Conservation (phyloP, 1,140 invertebrate genomes). For the Charaxes varanes region DNA sequence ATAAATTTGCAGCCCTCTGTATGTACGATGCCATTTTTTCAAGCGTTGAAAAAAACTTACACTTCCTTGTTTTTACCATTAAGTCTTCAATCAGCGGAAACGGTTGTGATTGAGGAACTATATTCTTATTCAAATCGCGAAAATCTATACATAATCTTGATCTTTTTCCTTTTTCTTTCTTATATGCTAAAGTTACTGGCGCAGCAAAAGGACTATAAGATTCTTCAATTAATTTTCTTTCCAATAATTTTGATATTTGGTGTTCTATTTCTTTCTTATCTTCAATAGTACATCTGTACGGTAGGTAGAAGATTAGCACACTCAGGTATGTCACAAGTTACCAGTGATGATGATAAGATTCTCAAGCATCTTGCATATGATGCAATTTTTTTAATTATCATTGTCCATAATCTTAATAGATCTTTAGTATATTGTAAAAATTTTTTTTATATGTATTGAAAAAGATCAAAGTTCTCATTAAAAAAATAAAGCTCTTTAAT, state of each 20-base stretch:
- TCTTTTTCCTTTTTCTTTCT: background rate
- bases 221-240: background rate
- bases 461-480: no score
- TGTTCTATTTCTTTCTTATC: slow-evolving; percentile 4
- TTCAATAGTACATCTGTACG: slow-evolving; percentile 8
- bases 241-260: background rate
- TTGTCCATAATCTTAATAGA: no score
- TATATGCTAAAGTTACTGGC: background rate
- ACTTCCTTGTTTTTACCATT: background rate
- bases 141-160: slow-evolving; percentile 1
- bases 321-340: no score
- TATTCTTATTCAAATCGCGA: no score
- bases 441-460: no score
- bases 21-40: slow-evolving; percentile 40
- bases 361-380: no score
- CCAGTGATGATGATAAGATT: no score
- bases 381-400: no score
- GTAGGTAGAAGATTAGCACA: background rate
- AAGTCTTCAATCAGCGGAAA: background rate
- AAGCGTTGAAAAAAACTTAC: background rate
- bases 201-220: background rate
- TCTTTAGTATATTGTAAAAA: no score
- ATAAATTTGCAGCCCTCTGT: slow-evolving; percentile 40
- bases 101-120: background rate
- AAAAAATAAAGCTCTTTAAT: no score